phyloP scores from a whole-genome alignment of 37 sponge, comb jelly and placozoan species.

The Haliclona indistincta region DNA sequence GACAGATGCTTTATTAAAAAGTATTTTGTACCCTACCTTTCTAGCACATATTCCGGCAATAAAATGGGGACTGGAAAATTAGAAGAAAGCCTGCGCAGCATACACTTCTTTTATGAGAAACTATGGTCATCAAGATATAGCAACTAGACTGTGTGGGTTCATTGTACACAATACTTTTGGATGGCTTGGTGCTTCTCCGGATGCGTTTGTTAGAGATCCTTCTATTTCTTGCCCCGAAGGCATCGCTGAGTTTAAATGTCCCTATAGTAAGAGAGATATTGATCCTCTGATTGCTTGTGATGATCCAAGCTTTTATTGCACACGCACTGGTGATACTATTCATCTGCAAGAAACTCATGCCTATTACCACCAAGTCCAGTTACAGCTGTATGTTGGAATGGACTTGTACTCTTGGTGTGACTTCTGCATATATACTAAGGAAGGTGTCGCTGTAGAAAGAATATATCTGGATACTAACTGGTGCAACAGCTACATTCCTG shows the following conservation, averaged over 20 bases:
- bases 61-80: constrained; percentile 26
- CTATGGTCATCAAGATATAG: constrained; percentile 19
- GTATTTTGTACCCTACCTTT: constrained; percentile 4
- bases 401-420: constrained; percentile 32
- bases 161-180: constrained; percentile 25
- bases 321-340: background rate
- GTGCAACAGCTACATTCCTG: constrained; percentile 4
- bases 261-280: constrained; percentile 27
- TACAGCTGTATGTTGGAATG: constrained; percentile 22
- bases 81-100: constrained; percentile 7
- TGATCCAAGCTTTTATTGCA: constrained; percentile 9
- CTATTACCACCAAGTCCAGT: constrained; percentile 41
- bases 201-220: constrained; percentile 46
- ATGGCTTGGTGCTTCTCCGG: constrained; percentile 62
- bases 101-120: background rate
- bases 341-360: constrained; percentile 17
- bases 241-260: constrained; percentile 55
- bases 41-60: constrained; percentile 15
- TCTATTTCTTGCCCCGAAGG: background rate
- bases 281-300: constrained; percentile 28
- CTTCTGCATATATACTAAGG: constrained; percentile 21
- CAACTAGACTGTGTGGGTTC: constrained; percentile 41
- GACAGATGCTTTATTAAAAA: constrained; percentile 11
- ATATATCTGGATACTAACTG: constrained; percentile 12
- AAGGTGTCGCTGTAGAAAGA: constrained; percentile 27